These are phyloP conservation scores for Palythoa heliodiscus DNA, from an alignment of 92 coral and sea anemone genomes.

Conservation along the genomic window DNA sequence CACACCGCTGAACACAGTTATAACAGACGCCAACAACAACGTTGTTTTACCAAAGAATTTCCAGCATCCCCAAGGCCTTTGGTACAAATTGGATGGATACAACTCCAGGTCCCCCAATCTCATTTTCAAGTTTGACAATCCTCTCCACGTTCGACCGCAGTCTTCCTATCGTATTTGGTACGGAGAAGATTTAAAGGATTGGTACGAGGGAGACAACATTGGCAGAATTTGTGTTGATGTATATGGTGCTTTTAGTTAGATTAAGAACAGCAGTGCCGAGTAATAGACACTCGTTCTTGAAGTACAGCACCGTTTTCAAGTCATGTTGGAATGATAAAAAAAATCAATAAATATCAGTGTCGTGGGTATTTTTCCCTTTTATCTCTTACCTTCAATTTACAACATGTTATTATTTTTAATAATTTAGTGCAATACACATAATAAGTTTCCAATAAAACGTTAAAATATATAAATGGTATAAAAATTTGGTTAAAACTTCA, in stretches of 20 bases:
- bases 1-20: slow-evolving; percentile 50
- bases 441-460: no score
- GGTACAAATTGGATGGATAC: slow-evolving; percentile 34
- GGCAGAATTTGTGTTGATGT: slow-evolving; percentile 9
- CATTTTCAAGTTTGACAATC: background rate
- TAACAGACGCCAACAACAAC: slow-evolving; percentile 51
- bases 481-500: no score
- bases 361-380: no score
- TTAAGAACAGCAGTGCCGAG: background rate
- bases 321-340: no score
- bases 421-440: no score
- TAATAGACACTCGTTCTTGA: background rate
- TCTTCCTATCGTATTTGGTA: background rate
- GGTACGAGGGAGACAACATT: background rate
- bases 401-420: no score
- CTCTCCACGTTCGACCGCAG: slow-evolving; percentile 3
- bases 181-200: background rate
- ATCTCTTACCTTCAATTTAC: no score
- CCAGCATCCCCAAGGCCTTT: slow-evolving; percentile 5
- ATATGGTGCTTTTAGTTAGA: slow-evolving; percentile 1
- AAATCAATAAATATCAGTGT: no score
- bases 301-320: background rate
- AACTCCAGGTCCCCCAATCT: slow-evolving; percentile 33
- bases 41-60: slow-evolving; percentile 38
- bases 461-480: no score